These are phyloP conservation scores for Neosalanx taihuensis DNA, from an alignment of 2,797 vertebrate species.

Conservation along the genomic window DNA sequence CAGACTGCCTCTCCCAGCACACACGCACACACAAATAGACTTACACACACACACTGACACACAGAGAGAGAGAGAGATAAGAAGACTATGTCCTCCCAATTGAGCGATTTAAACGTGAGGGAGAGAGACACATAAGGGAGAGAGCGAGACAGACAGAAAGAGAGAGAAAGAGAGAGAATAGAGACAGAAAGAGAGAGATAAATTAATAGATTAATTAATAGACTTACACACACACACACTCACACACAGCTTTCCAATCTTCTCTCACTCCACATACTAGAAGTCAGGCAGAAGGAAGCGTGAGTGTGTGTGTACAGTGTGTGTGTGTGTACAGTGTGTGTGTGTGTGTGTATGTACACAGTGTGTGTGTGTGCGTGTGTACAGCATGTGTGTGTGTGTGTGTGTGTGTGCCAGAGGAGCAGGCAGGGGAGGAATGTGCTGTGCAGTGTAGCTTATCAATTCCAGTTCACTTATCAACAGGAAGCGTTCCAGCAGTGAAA, in stretches of 20 bases:
- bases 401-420: slow-evolving; percentile 34
- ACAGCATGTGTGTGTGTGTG: background rate
- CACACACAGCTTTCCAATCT: background rate
- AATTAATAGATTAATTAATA: too few species aligned
- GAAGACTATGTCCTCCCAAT: background rate
- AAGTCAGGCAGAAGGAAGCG: slow-evolving; percentile 49
- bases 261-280: slow-evolving; percentile 49
- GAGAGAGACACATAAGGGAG: background rate
- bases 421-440: slow-evolving; percentile 55
- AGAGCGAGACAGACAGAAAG: background rate
- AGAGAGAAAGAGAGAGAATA: background rate
- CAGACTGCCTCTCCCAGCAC: background rate
- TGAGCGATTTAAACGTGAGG: background rate
- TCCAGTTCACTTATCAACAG: slow-evolving; percentile 71
- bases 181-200: background rate
- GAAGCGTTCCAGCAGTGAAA: slow-evolving; percentile 63
- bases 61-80: background rate
- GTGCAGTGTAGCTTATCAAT: slow-evolving; percentile 70
- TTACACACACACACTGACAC: too few species aligned
- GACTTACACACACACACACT: background rate
- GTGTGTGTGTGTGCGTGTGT: background rate
- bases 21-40: background rate
- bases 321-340: background rate
- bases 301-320: background rate
- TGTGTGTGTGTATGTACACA: background rate